Conservation (phyloP, 2,113 vertebrate species). For the Vombatus ursinus region DNA sequence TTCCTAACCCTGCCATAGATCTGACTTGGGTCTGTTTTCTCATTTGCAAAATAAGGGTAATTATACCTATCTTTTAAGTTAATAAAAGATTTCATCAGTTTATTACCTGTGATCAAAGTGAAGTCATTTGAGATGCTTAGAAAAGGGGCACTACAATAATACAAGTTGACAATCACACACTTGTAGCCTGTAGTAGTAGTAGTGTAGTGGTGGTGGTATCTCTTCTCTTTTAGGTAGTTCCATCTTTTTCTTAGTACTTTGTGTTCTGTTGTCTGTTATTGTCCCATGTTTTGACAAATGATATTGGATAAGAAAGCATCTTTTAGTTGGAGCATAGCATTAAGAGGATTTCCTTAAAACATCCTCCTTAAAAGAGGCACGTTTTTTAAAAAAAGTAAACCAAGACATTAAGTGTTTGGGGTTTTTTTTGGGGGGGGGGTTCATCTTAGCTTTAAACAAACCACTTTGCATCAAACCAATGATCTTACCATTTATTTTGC, state of each 20-base stretch:
- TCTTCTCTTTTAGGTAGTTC: neutral
- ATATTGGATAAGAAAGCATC: neutral
- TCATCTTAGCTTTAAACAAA: slow-evolving; percentile 74
- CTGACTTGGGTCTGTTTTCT: neutral
- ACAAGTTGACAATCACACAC: neutral
- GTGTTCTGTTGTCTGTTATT: neutral
- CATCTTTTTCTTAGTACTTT: neutral
- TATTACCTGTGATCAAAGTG: neutral
- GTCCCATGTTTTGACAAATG: neutral
- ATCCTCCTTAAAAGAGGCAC: slow-evolving; percentile 80
- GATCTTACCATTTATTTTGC: slow-evolving; percentile 64
- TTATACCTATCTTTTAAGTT: neutral
- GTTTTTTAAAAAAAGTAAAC: slow-evolving; percentile 76
- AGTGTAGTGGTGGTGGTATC: neutral
- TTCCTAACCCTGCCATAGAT: fast-evolving
- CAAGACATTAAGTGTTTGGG: slow-evolving; percentile 63
- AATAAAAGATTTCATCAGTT: neutral
- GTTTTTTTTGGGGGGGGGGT: neutral
- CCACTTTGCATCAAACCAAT: slow-evolving; percentile 62
- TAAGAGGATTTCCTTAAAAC: neutral
- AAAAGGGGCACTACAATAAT: neutral
- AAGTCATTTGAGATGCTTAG: neutral
- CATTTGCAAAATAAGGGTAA: neutral
- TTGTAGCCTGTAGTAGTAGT: neutral
- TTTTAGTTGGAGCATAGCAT: neutral